Percentiles rank a stretch among this genome's conserved stretches.
phyloP scores from a whole-genome alignment of 2,888 invertebrate genomes.

The Agonum fuliginosum region DNA sequence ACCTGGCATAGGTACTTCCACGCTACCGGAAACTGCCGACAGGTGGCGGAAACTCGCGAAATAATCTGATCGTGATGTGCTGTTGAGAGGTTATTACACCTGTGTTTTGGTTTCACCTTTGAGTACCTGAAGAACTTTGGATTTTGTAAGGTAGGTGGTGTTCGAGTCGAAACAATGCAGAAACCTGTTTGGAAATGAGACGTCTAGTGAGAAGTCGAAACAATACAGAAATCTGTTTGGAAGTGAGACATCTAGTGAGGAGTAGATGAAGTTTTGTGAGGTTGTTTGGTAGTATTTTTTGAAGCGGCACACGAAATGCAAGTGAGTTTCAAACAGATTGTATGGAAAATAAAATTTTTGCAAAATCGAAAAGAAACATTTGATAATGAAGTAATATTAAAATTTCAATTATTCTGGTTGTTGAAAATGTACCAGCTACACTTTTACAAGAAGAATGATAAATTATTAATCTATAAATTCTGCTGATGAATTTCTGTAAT shows the following conservation, averaged over 20 bases:
- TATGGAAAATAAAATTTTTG: too few species aligned
- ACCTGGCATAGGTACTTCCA: conserved; percentile 65
- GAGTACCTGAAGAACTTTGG: background rate
- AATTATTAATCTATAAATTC: too few species aligned
- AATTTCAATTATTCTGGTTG: background rate
- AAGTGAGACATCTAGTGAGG: background rate
- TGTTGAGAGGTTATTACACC: conserved; percentile 50
- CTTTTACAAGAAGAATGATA: too few species aligned
- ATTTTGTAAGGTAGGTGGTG: background rate
- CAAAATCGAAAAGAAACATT: too few species aligned
- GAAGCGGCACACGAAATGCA: too few species aligned
- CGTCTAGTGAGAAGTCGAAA: conserved; percentile 8
- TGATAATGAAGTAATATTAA: background rate
- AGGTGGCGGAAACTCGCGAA: conserved; percentile 7
- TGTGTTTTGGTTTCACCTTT: conserved; percentile 33
- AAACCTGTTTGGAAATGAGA: background rate
- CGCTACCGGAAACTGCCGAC: conserved; percentile 33
- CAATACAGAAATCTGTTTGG: background rate
- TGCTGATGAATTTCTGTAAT: too few species aligned
- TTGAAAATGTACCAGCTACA: too few species aligned
- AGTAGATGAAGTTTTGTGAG: conserved; percentile 20
- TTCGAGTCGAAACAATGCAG: background rate
- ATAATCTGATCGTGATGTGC: conserved; percentile 3
- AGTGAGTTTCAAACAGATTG: too few species aligned
- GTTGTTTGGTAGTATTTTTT: background rate